Percentiles rank a stretch among this genome's conserved stretches.
Evolutionary conservation across 1,140 invertebrate species (phyloP).

Genomic region (Epicauta chinensis): DNA sequence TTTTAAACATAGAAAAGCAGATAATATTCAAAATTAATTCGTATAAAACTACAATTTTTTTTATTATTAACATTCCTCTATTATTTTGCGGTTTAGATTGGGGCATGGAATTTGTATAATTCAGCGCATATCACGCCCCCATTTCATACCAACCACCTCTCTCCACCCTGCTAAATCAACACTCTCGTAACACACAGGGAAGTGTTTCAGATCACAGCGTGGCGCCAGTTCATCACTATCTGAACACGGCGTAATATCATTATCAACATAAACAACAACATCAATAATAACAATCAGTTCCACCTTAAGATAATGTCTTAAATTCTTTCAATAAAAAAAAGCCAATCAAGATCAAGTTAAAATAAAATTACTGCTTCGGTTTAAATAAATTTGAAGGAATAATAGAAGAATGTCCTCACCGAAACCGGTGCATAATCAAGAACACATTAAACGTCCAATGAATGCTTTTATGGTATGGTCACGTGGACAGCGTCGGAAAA

Average conservation of each 20-base stretch:
- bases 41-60: too few relatives aligned
- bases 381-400: slow-evolving; percentile 2
- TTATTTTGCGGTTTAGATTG: slow-evolving; percentile 12
- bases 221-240: slow-evolving; percentile 27
- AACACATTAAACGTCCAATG: slow-evolving; percentile 87
- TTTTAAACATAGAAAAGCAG: too few relatives aligned
- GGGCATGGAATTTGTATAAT: slow-evolving; percentile 22
- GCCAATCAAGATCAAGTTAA: background rate
- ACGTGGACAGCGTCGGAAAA: slow-evolving; percentile 81
- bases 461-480: slow-evolving; percentile 95
- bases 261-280: too few relatives aligned
- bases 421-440: slow-evolving; percentile 42
- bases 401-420: slow-evolving; percentile 36
- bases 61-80: slow-evolving; percentile 5
- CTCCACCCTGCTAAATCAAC: slow-evolving; percentile 25
- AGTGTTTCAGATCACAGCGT: slow-evolving; percentile 25
- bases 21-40: background rate
- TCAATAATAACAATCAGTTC: background rate
- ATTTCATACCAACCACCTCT: slow-evolving; percentile 7
- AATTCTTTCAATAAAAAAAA: background rate
- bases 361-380: background rate
- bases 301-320: background rate
- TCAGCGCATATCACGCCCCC: slow-evolving; percentile 21
- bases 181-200: slow-evolving; percentile 15
- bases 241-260: slow-evolving; percentile 10